Conservation (phyloP, 2,113 vertebrate species). For the Chascanopsetta lugubris region DNA sequence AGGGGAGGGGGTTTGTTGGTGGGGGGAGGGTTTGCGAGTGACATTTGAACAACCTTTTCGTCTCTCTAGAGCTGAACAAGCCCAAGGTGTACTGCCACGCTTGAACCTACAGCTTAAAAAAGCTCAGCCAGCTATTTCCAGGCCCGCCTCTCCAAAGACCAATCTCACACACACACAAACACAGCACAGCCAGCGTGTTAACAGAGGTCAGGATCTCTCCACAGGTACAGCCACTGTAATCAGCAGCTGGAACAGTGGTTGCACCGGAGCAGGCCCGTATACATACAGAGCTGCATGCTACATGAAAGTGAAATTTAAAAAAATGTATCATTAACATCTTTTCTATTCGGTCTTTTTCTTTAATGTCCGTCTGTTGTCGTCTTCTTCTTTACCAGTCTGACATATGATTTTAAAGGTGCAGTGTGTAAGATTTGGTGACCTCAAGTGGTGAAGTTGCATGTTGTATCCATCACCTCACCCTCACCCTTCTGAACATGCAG, state of each 20-base stretch:
- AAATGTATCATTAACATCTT: no score
- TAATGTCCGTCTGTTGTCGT: no score
- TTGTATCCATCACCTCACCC: no score
- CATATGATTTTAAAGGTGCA: no score
- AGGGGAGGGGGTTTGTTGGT: constrained; percentile 30
- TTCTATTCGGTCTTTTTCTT: no score
- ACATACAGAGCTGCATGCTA: background rate
- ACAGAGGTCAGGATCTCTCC: constrained; percentile 44
- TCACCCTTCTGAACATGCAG: no score
- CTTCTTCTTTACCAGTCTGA: background rate
- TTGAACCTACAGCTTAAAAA: constrained; percentile 61
- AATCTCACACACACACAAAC: constrained; percentile 30
- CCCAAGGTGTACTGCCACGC: constrained; percentile 58
- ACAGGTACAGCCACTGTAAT: constrained; percentile 27
- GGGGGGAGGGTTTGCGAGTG: constrained; percentile 38
- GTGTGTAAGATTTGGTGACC: no score
- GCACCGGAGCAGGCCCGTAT: constrained; percentile 1
- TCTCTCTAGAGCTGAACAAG: constrained; percentile 59
- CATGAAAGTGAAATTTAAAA: constrained; percentile 23
- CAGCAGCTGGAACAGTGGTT: constrained; percentile 24
- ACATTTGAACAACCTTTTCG: constrained; percentile 77
- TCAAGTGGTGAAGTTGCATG: no score
- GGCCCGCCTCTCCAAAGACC: constrained; percentile 35
- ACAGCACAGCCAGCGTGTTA: constrained; percentile 28
- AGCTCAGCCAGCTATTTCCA: constrained; percentile 60